Percentiles rank a stretch among this genome's conserved stretches.
Conservation (phyloP, 2,797 vertebrate species). For the Melanotaenia maccullochi region DNA sequence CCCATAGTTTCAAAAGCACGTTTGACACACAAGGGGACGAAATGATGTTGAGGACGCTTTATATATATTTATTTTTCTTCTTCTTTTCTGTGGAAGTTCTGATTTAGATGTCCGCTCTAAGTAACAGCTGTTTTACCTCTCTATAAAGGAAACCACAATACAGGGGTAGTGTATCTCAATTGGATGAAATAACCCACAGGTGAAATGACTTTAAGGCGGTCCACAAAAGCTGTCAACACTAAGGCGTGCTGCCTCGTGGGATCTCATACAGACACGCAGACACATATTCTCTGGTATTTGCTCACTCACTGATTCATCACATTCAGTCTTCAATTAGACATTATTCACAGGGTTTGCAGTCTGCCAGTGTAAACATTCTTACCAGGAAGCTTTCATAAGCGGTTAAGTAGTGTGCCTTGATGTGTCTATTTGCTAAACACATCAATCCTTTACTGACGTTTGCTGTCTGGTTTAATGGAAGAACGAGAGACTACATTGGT, state of each 20-base stretch:
- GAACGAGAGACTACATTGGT: no score
- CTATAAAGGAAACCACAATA: not conserved
- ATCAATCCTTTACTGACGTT: no score
- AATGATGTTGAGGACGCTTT: not conserved
- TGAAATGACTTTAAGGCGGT: not conserved
- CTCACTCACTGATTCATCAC: not conserved
- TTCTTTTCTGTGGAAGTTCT: not conserved
- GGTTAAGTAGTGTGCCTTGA: not conserved
- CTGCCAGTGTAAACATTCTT: not conserved
- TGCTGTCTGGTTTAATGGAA: no score
- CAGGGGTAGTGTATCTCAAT: not conserved
- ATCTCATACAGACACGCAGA: not conserved
- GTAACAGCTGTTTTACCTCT: not conserved
- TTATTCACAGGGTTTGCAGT: not conserved
- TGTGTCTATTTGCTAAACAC: not conserved
- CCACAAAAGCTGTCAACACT: not conserved
- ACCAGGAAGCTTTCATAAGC: not conserved
- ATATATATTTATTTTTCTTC: not conserved
- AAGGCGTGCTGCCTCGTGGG: not conserved
- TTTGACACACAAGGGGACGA: not conserved
- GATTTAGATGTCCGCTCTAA: not conserved
- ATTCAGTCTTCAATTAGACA: not conserved
- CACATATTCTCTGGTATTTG: not conserved
- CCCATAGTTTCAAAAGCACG: slow-evolving; percentile 19
- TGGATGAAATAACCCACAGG: not conserved